phyloP scores from a whole-genome alignment of 2,797 vertebrate species.

The Myotis vivesi region DNA sequence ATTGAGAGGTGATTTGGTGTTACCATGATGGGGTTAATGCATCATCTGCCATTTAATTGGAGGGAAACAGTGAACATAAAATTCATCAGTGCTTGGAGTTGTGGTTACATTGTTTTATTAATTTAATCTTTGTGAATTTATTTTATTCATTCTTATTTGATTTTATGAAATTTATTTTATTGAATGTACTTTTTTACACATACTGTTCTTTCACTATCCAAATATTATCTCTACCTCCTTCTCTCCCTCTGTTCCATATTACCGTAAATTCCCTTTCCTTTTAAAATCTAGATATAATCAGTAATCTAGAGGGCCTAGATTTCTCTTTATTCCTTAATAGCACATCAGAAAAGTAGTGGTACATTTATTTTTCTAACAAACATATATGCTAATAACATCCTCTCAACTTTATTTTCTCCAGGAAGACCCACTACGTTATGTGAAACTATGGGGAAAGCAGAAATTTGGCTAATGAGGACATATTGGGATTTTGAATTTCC shows the following conservation, averaged over 20 bases:
- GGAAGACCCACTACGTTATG: constrained; percentile 88
- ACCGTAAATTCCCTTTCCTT: background rate
- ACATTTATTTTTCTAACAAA: background rate
- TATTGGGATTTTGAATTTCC: constrained; percentile 97
- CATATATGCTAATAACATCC: background rate
- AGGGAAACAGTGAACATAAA: background rate
- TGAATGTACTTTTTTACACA: background rate
- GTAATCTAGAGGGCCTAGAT: background rate
- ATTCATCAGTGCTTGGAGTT: background rate
- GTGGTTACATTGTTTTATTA: background rate
- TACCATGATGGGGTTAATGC: background rate
- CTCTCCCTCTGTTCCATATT: background rate
- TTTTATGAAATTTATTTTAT: background rate
- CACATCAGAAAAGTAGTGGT: background rate
- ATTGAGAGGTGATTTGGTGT: background rate
- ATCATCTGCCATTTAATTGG: background rate
- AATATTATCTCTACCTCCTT: background rate
- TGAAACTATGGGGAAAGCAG: constrained; percentile 89
- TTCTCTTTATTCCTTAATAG: background rate
- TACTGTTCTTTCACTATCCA: background rate
- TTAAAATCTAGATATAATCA: background rate
- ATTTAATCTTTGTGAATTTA: background rate
- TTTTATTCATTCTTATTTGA: background rate
- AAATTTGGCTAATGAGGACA: constrained; percentile 93
- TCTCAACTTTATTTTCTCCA: constrained; percentile 59